These are phyloP conservation scores for Tragelaphus imberbis DNA, from an alignment of 2,113 vertebrate species.

Conservation along the genomic window DNA sequence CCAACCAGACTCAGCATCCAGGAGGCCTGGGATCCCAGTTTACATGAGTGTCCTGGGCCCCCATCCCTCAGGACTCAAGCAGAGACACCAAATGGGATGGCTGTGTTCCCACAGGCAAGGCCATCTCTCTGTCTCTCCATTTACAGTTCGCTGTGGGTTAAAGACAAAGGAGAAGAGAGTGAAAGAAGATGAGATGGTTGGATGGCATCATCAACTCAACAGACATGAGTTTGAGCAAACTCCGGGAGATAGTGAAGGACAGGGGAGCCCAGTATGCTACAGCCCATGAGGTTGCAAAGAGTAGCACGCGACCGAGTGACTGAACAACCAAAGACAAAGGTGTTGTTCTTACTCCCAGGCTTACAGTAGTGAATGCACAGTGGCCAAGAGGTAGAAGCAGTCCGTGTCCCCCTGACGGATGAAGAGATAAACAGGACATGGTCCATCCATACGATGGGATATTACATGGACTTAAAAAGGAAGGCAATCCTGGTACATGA, in stretches of 20 bases:
- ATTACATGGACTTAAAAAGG: not conserved
- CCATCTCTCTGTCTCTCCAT: fast-evolving
- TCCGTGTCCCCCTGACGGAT: not conserved
- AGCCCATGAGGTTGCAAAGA: not conserved
- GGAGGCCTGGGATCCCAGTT: not conserved
- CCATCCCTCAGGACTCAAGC: not conserved
- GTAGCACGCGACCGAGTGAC: not conserved
- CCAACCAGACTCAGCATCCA: too few species aligned
- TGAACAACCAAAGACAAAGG: not conserved
- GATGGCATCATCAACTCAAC: not conserved
- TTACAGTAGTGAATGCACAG: not conserved
- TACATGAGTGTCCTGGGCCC: fast-evolving
- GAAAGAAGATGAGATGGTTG: not conserved
- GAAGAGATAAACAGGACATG: fast-evolving
- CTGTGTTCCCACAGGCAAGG: fast-evolving
- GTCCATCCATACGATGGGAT: fast-evolving
- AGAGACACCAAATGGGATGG: too few species aligned
- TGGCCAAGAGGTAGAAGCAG: not conserved
- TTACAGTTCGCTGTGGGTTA: too few species aligned
- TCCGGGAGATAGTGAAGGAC: not conserved
- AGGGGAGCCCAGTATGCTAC: not conserved
- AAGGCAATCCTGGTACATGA: not conserved
- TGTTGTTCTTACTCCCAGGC: too few species aligned
- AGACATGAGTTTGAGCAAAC: not conserved
- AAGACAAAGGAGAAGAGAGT: not conserved